Base-by-base conservation (phyloP, 2,888 invertebrate genomes). In the Venusia cambrica region DNA sequence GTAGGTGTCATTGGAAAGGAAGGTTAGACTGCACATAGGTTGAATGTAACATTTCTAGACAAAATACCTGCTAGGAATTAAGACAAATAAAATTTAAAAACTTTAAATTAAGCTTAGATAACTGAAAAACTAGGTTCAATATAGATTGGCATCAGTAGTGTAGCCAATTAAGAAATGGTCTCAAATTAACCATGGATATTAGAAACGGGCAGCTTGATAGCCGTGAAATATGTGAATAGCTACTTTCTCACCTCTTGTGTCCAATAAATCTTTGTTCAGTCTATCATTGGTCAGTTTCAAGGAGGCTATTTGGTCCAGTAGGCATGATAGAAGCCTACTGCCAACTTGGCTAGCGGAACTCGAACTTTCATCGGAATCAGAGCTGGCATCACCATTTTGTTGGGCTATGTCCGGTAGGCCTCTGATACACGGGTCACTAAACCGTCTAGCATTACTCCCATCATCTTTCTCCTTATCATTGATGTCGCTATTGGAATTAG, bases 231-330 rank as follows among this genome's bases (percentile, higher is more conserved):
- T 25, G 17, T 34, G 14, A 40, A 16, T 13, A 10, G 12, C 4
- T 17, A 19, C 13, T 42, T 45, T 42, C 70, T 75, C 85, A 87
- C 92, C 90, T 88, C 91, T 92, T 37, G 93, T 90, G 57, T 94
- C 92, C 59, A 91, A 90, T 54, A 94, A 87, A 66, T 94, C 94
- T 66, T 92, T 90, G 59, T 90, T 92, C 62, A 94, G 88, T 83
- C 92, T 92, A 53, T 92, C 90, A 74, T 94, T 94, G 36, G 90
- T 89, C 53, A 92, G 90, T 64, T 93, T 93, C 52, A 94, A 66
- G 32, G 90, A 71, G 57, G 90, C 85, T 49, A 94, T 92, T 81
- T 94, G 94, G 57, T 93, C 93, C 45, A 93, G 88, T 14, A 94
- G 80, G 38, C 92, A 90, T 26, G 90, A 77, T 21, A 92, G 71